Percentiles rank a stretch among this genome's conserved stretches.
These are phyloP conservation scores for Encarsia formosa DNA, from an alignment of 2,888 invertebrate species.

Conservation along the genomic window DNA sequence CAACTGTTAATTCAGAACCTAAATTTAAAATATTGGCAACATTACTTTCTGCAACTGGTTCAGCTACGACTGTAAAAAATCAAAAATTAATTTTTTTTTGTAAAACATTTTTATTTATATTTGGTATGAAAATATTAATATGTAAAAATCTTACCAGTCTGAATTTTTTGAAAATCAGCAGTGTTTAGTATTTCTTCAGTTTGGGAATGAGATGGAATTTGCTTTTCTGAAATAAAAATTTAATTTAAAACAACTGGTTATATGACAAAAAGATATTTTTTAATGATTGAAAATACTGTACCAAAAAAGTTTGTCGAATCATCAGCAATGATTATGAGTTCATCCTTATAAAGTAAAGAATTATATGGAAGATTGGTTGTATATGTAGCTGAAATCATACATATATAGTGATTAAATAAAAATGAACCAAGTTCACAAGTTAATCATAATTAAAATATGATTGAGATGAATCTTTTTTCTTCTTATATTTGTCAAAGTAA, in stretches of 20 bases:
- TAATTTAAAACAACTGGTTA: not conserved
- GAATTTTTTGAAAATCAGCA: constrained; percentile 12
- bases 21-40: constrained; percentile 19
- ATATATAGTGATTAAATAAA: too few species aligned
- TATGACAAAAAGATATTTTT: not conserved
- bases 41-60: constrained; percentile 20
- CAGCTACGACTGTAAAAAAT: constrained; percentile 6
- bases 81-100: not conserved
- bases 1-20: constrained; percentile 22
- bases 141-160: constrained; percentile 11
- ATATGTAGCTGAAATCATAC: constrained; percentile 24
- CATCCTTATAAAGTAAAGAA: constrained; percentile 24
- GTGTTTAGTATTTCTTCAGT: constrained; percentile 8
- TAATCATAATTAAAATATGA: not conserved
- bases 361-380: constrained; percentile 22
- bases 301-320: constrained; percentile 24
- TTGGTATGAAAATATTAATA: not conserved
- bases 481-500: not conserved
- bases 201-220: constrained; percentile 19
- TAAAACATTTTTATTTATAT: not conserved
- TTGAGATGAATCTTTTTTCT: not conserved
- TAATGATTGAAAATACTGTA: constrained; percentile 5
- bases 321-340: constrained; percentile 25
- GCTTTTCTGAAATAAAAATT: constrained; percentile 19
- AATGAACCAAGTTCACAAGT: not conserved